Evolutionary conservation across 92 coral and sea anemone genomes (phyloP).

Genomic region (Pocillopora grandis): DNA sequence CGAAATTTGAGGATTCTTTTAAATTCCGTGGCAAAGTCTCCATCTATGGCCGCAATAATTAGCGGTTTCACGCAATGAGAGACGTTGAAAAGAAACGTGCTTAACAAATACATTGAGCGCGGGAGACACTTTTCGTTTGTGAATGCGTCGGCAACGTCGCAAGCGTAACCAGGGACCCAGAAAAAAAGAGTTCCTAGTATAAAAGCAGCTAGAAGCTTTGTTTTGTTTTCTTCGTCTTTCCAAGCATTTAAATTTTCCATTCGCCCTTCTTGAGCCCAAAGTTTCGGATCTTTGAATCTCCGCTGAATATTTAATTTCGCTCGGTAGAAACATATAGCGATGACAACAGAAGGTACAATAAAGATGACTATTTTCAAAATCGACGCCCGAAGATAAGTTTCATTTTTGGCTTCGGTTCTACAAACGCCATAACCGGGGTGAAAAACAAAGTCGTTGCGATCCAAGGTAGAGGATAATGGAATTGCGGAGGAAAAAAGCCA

Average conservation of each 20-base stretch:
- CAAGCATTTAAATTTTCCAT: constrained; percentile 18
- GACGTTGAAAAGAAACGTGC: constrained; percentile 22
- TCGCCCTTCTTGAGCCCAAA: constrained; percentile 17
- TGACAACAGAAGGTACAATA: constrained; percentile 24
- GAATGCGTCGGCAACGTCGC: constrained; percentile 27
- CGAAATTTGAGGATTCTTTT: constrained; percentile 33
- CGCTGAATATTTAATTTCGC: constrained; percentile 3
- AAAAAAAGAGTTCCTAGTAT: constrained; percentile 30
- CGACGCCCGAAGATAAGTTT: constrained; percentile 27
- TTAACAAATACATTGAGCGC: constrained; percentile 41
- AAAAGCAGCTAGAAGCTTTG: constrained; percentile 44
- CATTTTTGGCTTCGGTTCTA: constrained; percentile 20
- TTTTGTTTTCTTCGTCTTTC: constrained; percentile 29
- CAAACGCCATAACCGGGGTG: constrained; percentile 53
- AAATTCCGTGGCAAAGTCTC: constrained; percentile 30
- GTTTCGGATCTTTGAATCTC: background rate
- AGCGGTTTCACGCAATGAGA: constrained; percentile 31
- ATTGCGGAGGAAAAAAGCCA: constrained; percentile 43
- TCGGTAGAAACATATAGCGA: constrained; percentile 30
- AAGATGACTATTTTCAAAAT: constrained; percentile 18
- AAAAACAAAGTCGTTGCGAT: constrained; percentile 17
- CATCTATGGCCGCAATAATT: constrained; percentile 19
- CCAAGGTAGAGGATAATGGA: constrained; percentile 22
- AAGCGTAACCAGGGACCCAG: constrained; percentile 29
- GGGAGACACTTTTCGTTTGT: constrained; percentile 33